These are phyloP conservation scores for Steinernema khuongi DNA, from an alignment of 1,140 invertebrate genomes.

Conservation along the genomic window DNA sequence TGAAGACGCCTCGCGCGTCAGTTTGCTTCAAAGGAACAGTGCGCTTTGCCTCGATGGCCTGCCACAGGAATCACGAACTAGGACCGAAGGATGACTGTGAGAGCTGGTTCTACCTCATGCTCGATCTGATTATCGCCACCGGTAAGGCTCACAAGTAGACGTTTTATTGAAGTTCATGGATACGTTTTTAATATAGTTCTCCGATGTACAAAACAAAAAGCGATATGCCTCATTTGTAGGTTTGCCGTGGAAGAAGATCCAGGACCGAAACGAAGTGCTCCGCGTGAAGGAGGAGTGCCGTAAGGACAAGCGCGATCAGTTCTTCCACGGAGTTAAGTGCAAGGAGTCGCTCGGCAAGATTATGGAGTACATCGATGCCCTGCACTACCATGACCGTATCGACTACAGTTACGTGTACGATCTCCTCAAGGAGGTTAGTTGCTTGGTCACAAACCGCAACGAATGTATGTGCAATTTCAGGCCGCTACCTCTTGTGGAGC, in stretches of 20 bases:
- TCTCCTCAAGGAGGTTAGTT: slow-evolving; percentile 29
- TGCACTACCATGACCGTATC: slow-evolving; percentile 38
- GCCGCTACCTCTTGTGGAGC: slow-evolving; percentile 20
- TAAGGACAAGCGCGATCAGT: slow-evolving; percentile 3
- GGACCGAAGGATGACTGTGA: slow-evolving; percentile 47
- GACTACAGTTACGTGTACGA: slow-evolving; percentile 46
- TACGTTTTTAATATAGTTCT: neutral
- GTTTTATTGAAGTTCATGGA: neutral
- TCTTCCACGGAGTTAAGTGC: slow-evolving; percentile 22
- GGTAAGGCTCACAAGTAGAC: slow-evolving; percentile 6
- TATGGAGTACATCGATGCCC: slow-evolving; percentile 34
- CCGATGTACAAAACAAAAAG: neutral
- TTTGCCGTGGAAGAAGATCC: slow-evolving; percentile 40
- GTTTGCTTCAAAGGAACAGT: slow-evolving; percentile 44
- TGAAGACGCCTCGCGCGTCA: slow-evolving; percentile 36
- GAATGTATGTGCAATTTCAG: neutral
- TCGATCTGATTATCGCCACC: slow-evolving; percentile 29
- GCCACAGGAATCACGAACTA: slow-evolving; percentile 35
- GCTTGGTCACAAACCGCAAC: neutral
- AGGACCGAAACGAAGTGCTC: slow-evolving; percentile 35
- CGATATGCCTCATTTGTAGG: neutral
- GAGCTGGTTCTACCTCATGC: slow-evolving; percentile 44
- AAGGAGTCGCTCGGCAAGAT: slow-evolving; percentile 22
- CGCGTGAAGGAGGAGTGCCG: slow-evolving; percentile 35
- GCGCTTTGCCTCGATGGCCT: slow-evolving; percentile 38